Base-by-base conservation (phyloP, 2,797 vertebrate genomes). In the Gallirallus australis region DNA sequence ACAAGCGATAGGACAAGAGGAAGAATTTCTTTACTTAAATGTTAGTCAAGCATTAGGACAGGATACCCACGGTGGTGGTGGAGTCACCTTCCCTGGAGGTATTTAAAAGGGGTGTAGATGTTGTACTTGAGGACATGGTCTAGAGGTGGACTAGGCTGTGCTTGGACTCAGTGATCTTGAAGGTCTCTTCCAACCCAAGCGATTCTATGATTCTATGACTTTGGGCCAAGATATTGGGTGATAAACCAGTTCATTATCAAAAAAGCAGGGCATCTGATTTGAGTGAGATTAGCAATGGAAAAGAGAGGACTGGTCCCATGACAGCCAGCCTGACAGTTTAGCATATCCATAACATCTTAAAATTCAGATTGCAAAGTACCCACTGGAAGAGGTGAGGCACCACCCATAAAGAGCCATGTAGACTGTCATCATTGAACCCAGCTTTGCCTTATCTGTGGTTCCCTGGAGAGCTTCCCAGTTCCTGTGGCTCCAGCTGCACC, bases 401-500 rank as follows among this genome's bases (percentile, higher is more conserved):
- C 7, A 78, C 7, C 19, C 37, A 12, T 37, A 30, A 25, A 54
- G 7, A 42, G 6, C 6, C 7, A 12, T 16, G 28, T 33, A 80
- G 27, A 47, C 3, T 31, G 5, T 42, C 13, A 57, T 78, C 24
- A 9, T 60, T 25, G 40, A 64, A 68, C 25, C 18, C 80, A 30
- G 7, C 2, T 33, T 54, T 82, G 27, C 9, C n/a, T 47, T 61
- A 65, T 4, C 45, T 68, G 9, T 68, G 50, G 20, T 12, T 61
- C 25, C 64, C 75, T 40, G 30, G 15, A 56, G 16, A 69, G 3
- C 6, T 0, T 8, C 5, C 10, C 25, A 12, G 17, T 12, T 85
- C 20, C 63, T 0, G 0, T 27, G 8, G 24, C 30, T 47, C 24
- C 28, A 50, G 6, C 8, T 56, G 31, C 25, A 33, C 2, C 30